phyloP scores from a whole-genome alignment of 2,113 vertebrate genomes.

The Gorsachius goisagi region DNA sequence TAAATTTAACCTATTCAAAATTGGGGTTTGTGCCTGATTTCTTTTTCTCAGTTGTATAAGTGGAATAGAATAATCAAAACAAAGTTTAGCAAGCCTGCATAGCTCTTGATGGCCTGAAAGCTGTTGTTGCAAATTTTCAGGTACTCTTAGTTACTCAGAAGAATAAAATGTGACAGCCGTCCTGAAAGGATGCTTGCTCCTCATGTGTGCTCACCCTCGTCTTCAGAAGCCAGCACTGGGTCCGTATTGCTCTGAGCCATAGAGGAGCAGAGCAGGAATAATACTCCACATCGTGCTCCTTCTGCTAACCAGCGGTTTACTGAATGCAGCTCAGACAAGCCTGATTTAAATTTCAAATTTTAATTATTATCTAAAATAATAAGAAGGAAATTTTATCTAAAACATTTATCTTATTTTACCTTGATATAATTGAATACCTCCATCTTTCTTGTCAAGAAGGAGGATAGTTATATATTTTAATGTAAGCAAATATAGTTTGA shows the following conservation, averaged over 20 bases:
- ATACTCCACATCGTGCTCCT: not conserved
- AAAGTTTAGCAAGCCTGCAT: not conserved
- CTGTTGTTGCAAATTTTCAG: not conserved
- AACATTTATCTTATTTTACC: not conserved
- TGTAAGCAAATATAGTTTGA: not conserved
- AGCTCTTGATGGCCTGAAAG: not conserved
- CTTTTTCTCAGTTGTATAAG: not conserved
- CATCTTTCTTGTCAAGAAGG: not conserved
- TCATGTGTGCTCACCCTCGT: not conserved
- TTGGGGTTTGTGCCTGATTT: not conserved
- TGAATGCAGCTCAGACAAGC: not conserved
- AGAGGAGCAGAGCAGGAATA: not conserved
- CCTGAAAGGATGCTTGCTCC: not conserved
- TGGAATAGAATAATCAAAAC: not conserved
- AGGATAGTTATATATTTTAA: not conserved
- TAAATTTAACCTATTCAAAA: conserved; percentile 5
- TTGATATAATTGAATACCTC: not conserved
- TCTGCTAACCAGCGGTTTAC: not conserved
- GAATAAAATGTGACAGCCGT: not conserved
- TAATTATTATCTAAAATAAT: not conserved
- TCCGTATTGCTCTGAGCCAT: not conserved
- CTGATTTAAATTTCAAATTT: not conserved
- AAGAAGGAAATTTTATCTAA: not conserved
- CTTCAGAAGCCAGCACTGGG: not conserved
- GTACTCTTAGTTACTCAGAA: not conserved